Percentiles rank a stretch among this genome's conserved stretches.
Conservation (phyloP, 2,888 invertebrate species). For the Flexamia atlantica region DNA sequence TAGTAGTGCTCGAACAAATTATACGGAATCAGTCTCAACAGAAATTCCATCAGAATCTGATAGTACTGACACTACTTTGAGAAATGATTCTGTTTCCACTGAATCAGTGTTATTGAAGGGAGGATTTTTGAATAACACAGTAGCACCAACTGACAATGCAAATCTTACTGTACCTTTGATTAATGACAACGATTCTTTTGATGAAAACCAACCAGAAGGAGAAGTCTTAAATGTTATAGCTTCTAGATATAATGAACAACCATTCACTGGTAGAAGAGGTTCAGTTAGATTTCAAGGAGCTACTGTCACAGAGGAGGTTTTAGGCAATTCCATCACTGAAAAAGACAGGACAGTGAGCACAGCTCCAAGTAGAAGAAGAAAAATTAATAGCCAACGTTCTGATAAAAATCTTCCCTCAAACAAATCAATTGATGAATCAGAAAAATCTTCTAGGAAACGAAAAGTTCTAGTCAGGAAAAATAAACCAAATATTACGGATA, state of each 20-base stretch:
- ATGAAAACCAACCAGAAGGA: conserved; percentile 39
- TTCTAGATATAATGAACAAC: conserved; percentile 46
- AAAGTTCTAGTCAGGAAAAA: conserved; percentile 61
- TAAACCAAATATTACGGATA: not conserved
- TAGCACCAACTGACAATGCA: not conserved
- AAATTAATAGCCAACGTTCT: conserved; percentile 11
- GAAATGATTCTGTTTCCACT: conserved; percentile 9
- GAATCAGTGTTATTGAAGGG: not conserved
- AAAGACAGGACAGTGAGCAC: not conserved
- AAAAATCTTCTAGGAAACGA: conserved; percentile 43
- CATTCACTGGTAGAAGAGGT: conserved; percentile 57
- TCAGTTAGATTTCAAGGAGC: conserved; percentile 24
- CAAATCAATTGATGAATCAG: conserved; percentile 54
- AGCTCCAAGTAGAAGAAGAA: conserved; percentile 48
- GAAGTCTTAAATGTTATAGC: conserved; percentile 61
- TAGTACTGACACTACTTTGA: not conserved
- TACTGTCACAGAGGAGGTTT: conserved; percentile 6
- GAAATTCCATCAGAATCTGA: not conserved
- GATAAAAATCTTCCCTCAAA: conserved; percentile 10
- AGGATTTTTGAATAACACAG: conserved; percentile 34
- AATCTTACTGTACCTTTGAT: not conserved
- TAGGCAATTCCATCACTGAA: conserved; percentile 11
- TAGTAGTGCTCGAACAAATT: conserved; percentile 18
- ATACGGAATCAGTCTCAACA: not conserved
- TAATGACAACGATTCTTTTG: conserved; percentile 42